Percentiles rank a stretch among this genome's conserved stretches.
phyloP scores from a whole-genome alignment of 1,140 invertebrate genomes.

The Meloidogyne hapla region DNA sequence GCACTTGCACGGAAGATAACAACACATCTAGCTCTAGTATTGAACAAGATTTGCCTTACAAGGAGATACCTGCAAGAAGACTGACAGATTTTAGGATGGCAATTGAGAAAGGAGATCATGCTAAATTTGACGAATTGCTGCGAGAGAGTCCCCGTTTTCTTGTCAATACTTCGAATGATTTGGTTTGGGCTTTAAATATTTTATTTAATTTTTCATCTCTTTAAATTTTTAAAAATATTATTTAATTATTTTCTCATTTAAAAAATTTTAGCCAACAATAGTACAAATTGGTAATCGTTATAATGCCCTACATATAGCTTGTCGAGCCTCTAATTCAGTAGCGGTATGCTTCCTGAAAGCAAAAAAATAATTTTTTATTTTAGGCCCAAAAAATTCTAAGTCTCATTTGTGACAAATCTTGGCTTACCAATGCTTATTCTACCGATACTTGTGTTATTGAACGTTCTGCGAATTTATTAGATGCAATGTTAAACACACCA shows the following conservation, averaged over 20 bases:
- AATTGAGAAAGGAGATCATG: conserved; percentile 13
- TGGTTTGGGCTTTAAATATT: background rate
- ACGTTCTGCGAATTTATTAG: conserved; percentile 18
- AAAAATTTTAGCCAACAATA: conserved; percentile 18
- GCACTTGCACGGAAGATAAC: conserved; percentile 13
- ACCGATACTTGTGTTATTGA: conserved; percentile 20
- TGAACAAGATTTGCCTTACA: conserved; percentile 24
- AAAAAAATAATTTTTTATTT: background rate
- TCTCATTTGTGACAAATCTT: background rate
- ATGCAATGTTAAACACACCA: conserved; percentile 24
- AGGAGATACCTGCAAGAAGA: conserved; percentile 13
- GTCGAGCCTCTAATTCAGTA: conserved; percentile 15
- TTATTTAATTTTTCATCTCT: background rate
- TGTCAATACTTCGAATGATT: conserved; percentile 29
- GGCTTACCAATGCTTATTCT: conserved; percentile 20
- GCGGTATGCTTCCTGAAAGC: background rate
- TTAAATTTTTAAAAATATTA: too few relatives aligned
- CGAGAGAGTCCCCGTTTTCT: conserved; percentile 23
- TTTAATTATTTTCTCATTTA: too few relatives aligned
- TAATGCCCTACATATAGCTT: conserved; percentile 23
- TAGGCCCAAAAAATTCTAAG: conserved; percentile 3
- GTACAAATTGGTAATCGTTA: conserved; percentile 19
- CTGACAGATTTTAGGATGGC: conserved; percentile 17
- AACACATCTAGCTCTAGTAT: conserved; percentile 10
- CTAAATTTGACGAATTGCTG: conserved; percentile 11